These are phyloP conservation scores for Disparrhopalites patrizii DNA, from an alignment of 2,888 invertebrate genomes.

Conservation along the genomic window DNA sequence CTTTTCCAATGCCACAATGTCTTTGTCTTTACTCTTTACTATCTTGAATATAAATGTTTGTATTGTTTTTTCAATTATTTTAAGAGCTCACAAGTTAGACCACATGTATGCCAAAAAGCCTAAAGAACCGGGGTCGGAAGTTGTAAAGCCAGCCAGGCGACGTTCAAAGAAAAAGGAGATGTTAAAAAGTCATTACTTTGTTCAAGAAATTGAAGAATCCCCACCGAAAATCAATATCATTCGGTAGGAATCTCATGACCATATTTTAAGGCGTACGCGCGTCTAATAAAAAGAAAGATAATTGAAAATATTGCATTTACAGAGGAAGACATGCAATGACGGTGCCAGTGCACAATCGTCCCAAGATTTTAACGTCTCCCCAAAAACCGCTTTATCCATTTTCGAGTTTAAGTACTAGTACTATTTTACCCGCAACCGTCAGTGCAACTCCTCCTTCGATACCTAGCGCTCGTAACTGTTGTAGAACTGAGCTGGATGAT, in stretches of 20 bases:
- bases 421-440: neutral
- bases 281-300: neutral
- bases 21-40: no score
- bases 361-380: conserved; percentile 25
- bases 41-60: neutral
- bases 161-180: conserved; percentile 36
- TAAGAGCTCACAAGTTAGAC: conserved; percentile 39
- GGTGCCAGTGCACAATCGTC: conserved; percentile 2
- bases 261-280: no score
- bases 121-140: conserved; percentile 36
- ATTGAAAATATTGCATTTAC: neutral
- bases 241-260: conserved; percentile 31
- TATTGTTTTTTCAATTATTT: neutral
- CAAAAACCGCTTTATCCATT: conserved; percentile 10
- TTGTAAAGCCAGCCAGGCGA: conserved; percentile 28
- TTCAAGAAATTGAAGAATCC: conserved; percentile 31
- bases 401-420: conserved; percentile 20
- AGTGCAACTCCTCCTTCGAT: neutral
- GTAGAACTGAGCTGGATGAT: neutral
- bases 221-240: conserved; percentile 45
- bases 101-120: conserved; percentile 46
- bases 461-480: neutral
- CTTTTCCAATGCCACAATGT: no score
- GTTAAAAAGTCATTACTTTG: conserved; percentile 22
- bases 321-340: conserved; percentile 21